Conservation (phyloP, 2,113 vertebrate genomes). For the rabbit (Oryctolagus cuniculus) region mOryCun1.1 NC_091433.1:138316501-138317000, state of each 20-base stretch:
- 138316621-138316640: too few relatives aligned
- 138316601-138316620: too few relatives aligned
- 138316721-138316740: constrained; percentile 94
- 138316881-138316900: background rate
- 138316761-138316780: constrained; percentile 97
- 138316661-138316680: constrained; percentile 98
- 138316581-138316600: too few relatives aligned
- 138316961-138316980: constrained; percentile 32
- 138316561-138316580: too few relatives aligned
- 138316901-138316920: background rate
- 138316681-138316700: constrained; percentile 99
- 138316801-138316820: constrained; percentile 97
- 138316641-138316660: constrained; percentile 96
- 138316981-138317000: constrained; percentile 95
- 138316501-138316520: too few relatives aligned
- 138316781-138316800: constrained; percentile 97
- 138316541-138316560: too few relatives aligned
- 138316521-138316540: too few relatives aligned
- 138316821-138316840: constrained; percentile 98
- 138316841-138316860: constrained; percentile 83
- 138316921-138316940: background rate
- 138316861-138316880: constrained; percentile 41
- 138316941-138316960: background rate
- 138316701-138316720: constrained; percentile 99
- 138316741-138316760: constrained; percentile 99